Evolutionary conservation across 2,888 invertebrate genomes (phyloP).

Genomic region (Nemoura dubitans): DNA sequence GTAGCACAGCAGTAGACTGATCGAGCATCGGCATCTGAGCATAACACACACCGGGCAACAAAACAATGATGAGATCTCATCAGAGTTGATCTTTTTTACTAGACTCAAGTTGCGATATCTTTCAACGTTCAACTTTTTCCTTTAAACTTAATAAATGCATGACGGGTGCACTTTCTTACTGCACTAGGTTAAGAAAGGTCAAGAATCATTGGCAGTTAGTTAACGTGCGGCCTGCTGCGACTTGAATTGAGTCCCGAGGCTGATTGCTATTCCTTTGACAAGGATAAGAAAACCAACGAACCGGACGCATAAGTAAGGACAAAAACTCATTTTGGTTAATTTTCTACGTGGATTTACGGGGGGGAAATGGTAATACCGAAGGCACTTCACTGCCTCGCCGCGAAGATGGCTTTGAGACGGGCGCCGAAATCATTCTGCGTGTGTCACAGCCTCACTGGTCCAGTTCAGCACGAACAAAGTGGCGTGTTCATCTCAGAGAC

Average conservation of each 20-base stretch:
- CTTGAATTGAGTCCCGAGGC: not conserved
- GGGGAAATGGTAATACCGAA: not conserved
- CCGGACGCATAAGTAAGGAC: not conserved
- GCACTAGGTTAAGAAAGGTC: not conserved
- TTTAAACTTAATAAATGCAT: not conserved
- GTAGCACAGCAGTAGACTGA: too few species aligned
- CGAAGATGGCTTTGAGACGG: not conserved
- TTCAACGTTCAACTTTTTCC: not conserved
- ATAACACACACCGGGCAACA: not conserved
- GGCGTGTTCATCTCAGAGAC: not conserved
- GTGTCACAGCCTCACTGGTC: not conserved
- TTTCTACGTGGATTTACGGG: not conserved
- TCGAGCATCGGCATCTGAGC: not conserved
- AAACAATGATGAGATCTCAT: not conserved
- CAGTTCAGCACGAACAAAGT: not conserved
- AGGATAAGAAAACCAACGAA: not conserved
- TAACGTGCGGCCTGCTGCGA: not conserved
- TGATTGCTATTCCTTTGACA: not conserved
- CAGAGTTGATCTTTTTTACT: not conserved
- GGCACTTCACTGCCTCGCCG: conserved; percentile 17
- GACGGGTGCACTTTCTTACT: conserved; percentile 12
- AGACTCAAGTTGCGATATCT: not conserved
- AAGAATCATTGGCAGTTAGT: not conserved
- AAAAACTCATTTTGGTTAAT: not conserved
- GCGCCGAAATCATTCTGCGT: not conserved